Conservation (phyloP, 2,113 vertebrate species). For the Acanthisitta chloris region DNA sequence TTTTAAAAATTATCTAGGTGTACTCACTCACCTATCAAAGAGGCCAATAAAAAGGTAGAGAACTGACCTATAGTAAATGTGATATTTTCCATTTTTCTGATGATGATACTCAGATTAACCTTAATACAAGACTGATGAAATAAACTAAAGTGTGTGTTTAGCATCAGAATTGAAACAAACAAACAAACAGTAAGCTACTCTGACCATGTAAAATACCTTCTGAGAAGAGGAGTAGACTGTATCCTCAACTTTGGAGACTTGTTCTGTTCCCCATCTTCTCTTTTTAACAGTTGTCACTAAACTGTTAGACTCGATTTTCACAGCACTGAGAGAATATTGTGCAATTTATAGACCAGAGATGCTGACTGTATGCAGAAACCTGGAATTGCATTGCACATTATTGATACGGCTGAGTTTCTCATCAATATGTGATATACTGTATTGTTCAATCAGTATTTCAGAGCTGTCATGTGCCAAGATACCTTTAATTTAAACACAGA, state of each 20-base stretch:
- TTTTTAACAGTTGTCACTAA: background rate
- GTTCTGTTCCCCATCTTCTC: background rate
- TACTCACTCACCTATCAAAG: background rate
- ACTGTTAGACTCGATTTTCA: background rate
- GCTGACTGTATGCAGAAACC: background rate
- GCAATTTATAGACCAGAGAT: background rate
- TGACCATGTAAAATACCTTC: background rate
- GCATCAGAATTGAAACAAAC: background rate
- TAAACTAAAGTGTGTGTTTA: background rate
- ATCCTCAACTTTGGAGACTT: background rate
- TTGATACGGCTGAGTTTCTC: conserved; percentile 24
- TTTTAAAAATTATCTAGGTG: background rate
- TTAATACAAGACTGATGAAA: background rate
- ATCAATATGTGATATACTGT: background rate
- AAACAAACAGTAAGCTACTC: background rate
- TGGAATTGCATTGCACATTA: conserved; percentile 56
- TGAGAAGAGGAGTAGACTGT: background rate
- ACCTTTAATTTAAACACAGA: conserved; percentile 46
- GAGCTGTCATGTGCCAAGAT: conserved; percentile 45
- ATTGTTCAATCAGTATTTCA: conserved; percentile 38
- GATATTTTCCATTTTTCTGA: background rate
- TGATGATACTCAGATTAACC: background rate
- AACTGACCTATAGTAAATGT: background rate
- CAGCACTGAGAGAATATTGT: background rate
- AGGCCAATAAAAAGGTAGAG: background rate